These are phyloP conservation scores for Allolobophora icterica DNA, from an alignment of 2,888 invertebrate species.

Conservation along the genomic window DNA sequence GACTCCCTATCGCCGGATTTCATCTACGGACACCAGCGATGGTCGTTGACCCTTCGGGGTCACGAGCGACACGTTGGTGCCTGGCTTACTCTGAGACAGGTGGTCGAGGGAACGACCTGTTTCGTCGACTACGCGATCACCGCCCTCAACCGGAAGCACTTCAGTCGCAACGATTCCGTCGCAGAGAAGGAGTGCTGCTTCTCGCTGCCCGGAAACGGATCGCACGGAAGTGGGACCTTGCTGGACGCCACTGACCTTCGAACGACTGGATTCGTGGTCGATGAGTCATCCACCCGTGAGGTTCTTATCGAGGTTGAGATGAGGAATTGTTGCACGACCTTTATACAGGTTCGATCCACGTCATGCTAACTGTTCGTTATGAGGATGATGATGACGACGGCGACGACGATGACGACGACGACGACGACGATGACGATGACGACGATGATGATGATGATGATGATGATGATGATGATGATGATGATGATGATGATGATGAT, in stretches of 20 bases:
- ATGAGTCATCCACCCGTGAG: neutral
- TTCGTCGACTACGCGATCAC: neutral
- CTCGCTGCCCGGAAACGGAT: neutral
- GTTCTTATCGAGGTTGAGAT: constrained; percentile 17
- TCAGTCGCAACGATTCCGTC: neutral
- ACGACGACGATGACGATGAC: neutral
- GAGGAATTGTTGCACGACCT: neutral
- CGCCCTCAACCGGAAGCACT: constrained; percentile 20
- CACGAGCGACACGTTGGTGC: neutral
- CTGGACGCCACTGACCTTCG: neutral
- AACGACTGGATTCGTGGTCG: neutral
- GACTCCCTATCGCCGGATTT: neutral
- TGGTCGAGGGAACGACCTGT: neutral
- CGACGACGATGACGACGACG: neutral
- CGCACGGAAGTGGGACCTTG: constrained; percentile 8
- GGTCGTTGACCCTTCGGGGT: neutral
- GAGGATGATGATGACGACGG: neutral
- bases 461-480: neutral
- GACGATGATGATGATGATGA: neutral
- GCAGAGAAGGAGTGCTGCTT: neutral
- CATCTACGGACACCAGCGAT: constrained; percentile 13
- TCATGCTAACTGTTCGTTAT: neutral
- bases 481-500: neutral
- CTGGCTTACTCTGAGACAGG: neutral
- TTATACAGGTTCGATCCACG: neutral